A percentile compares a stretch with the other conserved stretches of the same genome.
Evolutionary conservation across 2,797 vertebrate species (phyloP).

Genomic region (Oryzias dopingdopingensis): DNA sequence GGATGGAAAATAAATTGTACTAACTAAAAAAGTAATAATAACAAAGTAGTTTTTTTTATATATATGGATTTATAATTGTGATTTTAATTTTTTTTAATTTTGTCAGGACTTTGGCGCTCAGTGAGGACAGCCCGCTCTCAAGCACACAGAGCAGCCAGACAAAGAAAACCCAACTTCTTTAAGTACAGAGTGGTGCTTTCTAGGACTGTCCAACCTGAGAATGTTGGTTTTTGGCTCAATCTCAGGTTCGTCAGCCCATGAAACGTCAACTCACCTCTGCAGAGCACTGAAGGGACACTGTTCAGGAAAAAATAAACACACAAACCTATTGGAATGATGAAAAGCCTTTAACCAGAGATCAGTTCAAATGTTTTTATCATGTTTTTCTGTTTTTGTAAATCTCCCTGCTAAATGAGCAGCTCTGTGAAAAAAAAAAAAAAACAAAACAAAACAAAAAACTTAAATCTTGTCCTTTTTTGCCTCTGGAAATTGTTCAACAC

Average conservation of each 20-base stretch:
- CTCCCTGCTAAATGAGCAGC: not conserved
- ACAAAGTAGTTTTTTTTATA: too few species aligned
- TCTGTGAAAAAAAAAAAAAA: not conserved
- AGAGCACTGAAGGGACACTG: conserved; percentile 6
- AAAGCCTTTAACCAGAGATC: too few species aligned
- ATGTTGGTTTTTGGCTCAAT: conserved; percentile 87
- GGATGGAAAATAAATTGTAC: too few species aligned
- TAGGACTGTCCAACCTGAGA: conserved; percentile 96
- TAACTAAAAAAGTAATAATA: too few species aligned
- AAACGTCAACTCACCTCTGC: conserved; percentile 77
- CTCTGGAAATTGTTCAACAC: too few species aligned
- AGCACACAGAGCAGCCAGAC: conserved; percentile 5
- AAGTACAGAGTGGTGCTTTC: conserved; percentile 76
- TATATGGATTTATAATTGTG: not conserved
- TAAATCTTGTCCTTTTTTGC: too few species aligned
- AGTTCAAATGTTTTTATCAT: too few species aligned
- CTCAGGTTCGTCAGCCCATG: conserved; percentile 97
- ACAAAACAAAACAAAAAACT: too few species aligned
- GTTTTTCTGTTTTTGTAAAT: not conserved
- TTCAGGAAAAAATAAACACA: not conserved
- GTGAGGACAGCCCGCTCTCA: not conserved
- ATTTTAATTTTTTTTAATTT: conserved; percentile 13
- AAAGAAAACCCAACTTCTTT: not conserved
- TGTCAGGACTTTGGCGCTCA: conserved; percentile 11
- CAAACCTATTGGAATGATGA: too few species aligned